Evolutionary conservation across 2,888 invertebrate genomes (phyloP).

Genomic region (Malacosoma neustria): DNA sequence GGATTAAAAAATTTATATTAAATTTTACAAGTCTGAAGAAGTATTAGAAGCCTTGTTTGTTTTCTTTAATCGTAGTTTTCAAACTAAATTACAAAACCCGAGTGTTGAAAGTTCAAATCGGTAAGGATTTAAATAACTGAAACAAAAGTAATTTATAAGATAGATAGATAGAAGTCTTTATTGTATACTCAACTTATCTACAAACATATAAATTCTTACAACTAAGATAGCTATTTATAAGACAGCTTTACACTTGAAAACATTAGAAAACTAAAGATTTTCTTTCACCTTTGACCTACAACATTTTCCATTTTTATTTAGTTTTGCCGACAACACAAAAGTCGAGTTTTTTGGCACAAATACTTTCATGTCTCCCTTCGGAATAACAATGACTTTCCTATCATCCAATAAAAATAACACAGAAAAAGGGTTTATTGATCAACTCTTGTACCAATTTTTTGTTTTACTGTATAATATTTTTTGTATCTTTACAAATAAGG

Average conservation of each 20-base stretch:
- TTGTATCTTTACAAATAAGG: not conserved
- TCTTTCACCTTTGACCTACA: not conserved
- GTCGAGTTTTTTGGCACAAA: conserved; percentile 7
- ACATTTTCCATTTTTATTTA: conserved; percentile 7
- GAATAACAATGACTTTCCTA: conserved; percentile 11
- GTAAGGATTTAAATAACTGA: not conserved
- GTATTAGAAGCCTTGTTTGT: no score
- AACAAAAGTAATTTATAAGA: not conserved
- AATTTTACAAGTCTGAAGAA: no score
- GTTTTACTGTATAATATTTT: not conserved
- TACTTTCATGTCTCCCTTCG: conserved; percentile 10
- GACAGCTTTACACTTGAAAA: not conserved
- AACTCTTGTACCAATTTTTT: conserved; percentile 1
- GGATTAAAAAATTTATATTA: no score
- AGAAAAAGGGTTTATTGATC: conserved; percentile 4
- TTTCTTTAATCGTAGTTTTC: no score
- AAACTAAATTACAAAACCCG: not conserved
- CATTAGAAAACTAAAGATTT: not conserved
- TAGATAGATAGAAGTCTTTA: no score
- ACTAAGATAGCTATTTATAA: not conserved
- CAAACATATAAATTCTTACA: no score
- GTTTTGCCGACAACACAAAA: conserved; percentile 10
- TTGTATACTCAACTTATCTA: no score
- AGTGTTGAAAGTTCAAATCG: not conserved
- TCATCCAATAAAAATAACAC: not conserved